phyloP scores from a whole-genome alignment of 2,113 vertebrate species.

The Pelusios castaneus region DNA sequence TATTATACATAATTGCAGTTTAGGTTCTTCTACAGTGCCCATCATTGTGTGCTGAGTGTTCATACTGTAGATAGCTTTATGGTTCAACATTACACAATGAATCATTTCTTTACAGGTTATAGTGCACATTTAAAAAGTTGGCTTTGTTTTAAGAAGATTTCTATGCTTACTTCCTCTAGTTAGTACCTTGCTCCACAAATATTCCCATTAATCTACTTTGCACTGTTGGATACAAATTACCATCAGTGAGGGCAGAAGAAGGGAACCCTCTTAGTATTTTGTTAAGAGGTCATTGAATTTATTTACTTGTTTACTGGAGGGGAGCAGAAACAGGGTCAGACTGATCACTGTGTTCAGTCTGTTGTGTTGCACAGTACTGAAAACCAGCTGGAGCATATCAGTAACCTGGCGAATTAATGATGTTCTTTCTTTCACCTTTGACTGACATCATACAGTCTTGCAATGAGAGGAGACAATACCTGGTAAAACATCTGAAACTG shows the following conservation, averaged over 20 bases:
- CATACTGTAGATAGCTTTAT: not conserved
- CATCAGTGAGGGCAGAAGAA: not conserved
- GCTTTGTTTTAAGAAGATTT: not conserved
- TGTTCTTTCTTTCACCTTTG: not conserved
- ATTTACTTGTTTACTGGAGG: not conserved
- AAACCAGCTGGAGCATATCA: not conserved
- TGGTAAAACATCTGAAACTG: not conserved
- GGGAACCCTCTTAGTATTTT: not conserved
- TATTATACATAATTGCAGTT: not conserved
- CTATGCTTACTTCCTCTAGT: not conserved
- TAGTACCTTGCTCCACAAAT: not conserved
- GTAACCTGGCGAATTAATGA: not conserved
- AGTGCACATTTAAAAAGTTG: not conserved
- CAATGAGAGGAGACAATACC: not conserved
- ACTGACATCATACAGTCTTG: rapidly evolving
- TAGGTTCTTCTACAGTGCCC: not conserved
- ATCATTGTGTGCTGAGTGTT: not conserved
- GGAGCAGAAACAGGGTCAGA: rapidly evolving
- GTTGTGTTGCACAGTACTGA: not conserved
- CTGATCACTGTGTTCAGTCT: rapidly evolving
- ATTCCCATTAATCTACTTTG: not conserved
- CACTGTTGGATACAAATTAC: not conserved
- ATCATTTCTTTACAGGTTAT: not conserved
- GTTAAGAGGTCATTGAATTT: not conserved
- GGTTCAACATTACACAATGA: not conserved